These are phyloP conservation scores for Brotula barbata DNA, from an alignment of 2,797 vertebrate genomes.

Conservation along the genomic window DNA sequence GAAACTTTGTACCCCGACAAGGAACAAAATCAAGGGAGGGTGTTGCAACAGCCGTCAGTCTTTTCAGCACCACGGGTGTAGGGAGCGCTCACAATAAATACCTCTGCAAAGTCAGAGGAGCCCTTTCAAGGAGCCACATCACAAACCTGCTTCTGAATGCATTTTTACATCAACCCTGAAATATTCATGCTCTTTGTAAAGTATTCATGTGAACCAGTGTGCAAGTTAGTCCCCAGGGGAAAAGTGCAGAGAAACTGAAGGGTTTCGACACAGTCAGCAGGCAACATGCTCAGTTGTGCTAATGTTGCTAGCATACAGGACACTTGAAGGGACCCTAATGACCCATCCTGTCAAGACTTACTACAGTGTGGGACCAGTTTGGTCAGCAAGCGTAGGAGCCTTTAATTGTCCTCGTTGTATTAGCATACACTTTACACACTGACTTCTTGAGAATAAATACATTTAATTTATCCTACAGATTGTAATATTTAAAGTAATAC, in stretches of 20 bases:
- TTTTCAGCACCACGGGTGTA: conserved; percentile 59
- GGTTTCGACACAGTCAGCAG: conserved; percentile 67
- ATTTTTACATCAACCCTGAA: conserved; percentile 78
- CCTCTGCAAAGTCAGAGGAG: conserved; percentile 67
- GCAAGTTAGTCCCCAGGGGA: conserved; percentile 69
- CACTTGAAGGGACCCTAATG: conserved; percentile 64
- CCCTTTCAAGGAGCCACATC: conserved; percentile 71
- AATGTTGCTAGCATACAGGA: conserved; percentile 62
- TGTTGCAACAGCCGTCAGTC: conserved; percentile 58
- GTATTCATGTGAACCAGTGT: conserved; percentile 78
- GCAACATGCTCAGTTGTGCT: conserved; percentile 66
- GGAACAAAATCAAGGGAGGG: conserved; percentile 56
- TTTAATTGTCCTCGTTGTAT: conserved; percentile 14
- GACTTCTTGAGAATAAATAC: no score
- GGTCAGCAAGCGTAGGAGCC: conserved; percentile 21
- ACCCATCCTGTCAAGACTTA: conserved; percentile 55
- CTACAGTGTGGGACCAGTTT: conserved; percentile 42
- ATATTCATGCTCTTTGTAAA: conserved; percentile 79
- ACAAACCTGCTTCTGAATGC: conserved; percentile 72
- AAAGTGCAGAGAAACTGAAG: conserved; percentile 62
- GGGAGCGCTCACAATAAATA: conserved; percentile 66
- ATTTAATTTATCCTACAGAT: no score
- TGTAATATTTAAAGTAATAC: no score
- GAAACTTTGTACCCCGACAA: conserved; percentile 50
- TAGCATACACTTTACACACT: background rate